phyloP scores from a whole-genome alignment of 2,797 vertebrate species.

The Macroramphosus scolopax region DNA sequence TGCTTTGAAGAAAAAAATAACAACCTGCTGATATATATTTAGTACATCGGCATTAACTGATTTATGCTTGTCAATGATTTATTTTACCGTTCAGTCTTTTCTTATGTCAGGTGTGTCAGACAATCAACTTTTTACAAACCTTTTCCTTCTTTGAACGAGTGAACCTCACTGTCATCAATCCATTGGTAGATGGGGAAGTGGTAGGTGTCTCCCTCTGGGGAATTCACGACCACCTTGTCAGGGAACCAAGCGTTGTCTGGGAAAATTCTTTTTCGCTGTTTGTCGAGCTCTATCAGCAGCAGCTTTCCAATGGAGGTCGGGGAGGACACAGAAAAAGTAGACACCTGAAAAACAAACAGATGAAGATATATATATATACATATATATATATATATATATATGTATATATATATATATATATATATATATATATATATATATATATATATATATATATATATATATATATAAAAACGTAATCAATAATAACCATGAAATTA shows the following conservation, averaged over 20 bases:
- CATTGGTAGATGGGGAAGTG: constrained; percentile 57
- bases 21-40: too few species aligned
- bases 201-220: constrained; percentile 34
- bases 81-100: too few species aligned
- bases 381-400: too few species aligned
- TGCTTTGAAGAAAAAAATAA: constrained; percentile 30
- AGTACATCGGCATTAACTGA: too few species aligned
- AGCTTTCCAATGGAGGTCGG: constrained; percentile 47
- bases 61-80: too few species aligned
- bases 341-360: constrained; percentile 26
- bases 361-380: too few species aligned
- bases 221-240: constrained; percentile 45
- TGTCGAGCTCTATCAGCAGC: constrained; percentile 55
- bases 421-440: too few species aligned
- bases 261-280: constrained; percentile 15
- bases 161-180: constrained; percentile 37
- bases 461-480: too few species aligned
- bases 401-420: too few species aligned
- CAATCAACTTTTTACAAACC: constrained; percentile 32
- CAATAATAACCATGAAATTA: too few species aligned
- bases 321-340: constrained; percentile 32
- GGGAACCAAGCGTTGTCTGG: constrained; percentile 46
- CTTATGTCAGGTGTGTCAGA: not conserved
- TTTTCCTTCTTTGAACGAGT: constrained; percentile 58
- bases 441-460: too few species aligned